These are phyloP conservation scores for Cyprichromis sp. DNA, from an alignment of 2,113 vertebrate species.

Conservation along the genomic window DNA sequence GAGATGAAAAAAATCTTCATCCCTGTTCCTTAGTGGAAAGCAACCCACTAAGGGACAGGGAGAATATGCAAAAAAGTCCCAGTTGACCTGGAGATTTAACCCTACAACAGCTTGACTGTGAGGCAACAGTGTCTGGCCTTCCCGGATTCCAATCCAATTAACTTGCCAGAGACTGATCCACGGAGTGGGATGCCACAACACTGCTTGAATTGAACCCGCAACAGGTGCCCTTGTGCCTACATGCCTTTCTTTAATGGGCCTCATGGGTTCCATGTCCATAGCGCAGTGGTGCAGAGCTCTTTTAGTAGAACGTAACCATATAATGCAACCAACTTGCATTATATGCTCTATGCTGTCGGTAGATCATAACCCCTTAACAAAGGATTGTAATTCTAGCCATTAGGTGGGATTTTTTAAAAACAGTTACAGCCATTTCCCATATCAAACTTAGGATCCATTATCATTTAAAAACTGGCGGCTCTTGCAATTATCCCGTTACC, in stretches of 20 bases:
- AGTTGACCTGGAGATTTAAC: not conserved
- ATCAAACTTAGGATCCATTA: not conserved
- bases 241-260: not conserved
- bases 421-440: not conserved
- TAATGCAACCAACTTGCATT: not conserved
- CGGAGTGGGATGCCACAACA: fast-evolving
- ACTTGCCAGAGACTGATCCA: not conserved
- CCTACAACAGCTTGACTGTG: not conserved
- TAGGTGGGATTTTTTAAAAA: not conserved
- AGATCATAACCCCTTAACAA: not conserved
- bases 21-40: not conserved
- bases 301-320: not conserved
- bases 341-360: not conserved
- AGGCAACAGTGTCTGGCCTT: not conserved
- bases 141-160: not conserved
- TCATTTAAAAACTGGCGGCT: not conserved
- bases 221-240: not conserved
- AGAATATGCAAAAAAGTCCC: not conserved
- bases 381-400: not conserved
- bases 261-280: not conserved
- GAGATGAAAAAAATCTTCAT: not conserved
- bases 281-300: not conserved
- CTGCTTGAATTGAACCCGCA: not conserved
- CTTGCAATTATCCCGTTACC: not conserved
- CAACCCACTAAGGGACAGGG: not conserved